Evolutionary conservation across 2,797 vertebrate genomes (phyloP).

Genomic region (Poecilia picta): DNA sequence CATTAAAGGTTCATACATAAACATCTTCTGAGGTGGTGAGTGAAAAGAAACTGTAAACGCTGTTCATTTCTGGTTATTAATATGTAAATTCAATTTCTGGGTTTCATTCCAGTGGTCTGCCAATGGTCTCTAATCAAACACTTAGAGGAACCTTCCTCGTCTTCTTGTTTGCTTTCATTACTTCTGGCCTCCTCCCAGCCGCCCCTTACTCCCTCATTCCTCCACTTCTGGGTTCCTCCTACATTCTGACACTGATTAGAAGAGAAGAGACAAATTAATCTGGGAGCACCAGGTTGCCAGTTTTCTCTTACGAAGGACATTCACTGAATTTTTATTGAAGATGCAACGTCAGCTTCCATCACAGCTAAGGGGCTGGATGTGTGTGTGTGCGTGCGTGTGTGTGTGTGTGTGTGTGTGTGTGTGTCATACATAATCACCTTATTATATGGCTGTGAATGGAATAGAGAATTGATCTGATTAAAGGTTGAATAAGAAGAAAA

Average conservation of each 20-base stretch:
- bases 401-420: not conserved
- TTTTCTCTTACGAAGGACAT: slow-evolving; percentile 72
- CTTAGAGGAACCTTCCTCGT: slow-evolving; percentile 36
- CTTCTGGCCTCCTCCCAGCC: slow-evolving; percentile 9
- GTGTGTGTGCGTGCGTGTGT: slow-evolving; percentile 13
- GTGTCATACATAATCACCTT: slow-evolving; percentile 77
- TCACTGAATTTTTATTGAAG: slow-evolving; percentile 79
- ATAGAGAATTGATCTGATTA: slow-evolving; percentile 78
- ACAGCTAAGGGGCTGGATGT: slow-evolving; percentile 42
- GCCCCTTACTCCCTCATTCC: slow-evolving; percentile 22
- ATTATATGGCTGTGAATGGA: slow-evolving; percentile 78
- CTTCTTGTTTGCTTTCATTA: slow-evolving; percentile 24
- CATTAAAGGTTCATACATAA: not conserved
- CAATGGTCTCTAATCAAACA: slow-evolving; percentile 53
- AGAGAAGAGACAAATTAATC: slow-evolving; percentile 82
- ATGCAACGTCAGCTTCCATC: slow-evolving; percentile 77
- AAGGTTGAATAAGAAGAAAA: slow-evolving; percentile 56
- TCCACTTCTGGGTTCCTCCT: slow-evolving; percentile 42
- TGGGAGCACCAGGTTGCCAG: slow-evolving; percentile 67
- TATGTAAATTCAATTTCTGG: slow-evolving; percentile 18
- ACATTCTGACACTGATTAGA: slow-evolving; percentile 80
- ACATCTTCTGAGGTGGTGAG: not conserved
- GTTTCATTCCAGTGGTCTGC: slow-evolving; percentile 40
- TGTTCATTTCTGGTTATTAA: slow-evolving; percentile 14
- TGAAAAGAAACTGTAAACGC: slow-evolving; percentile 14